Evolutionary conservation across 2,888 invertebrate species (phyloP), one percentile per base, ranked within the genome.

Genomic region (Gymnosoma rotundatum): DNA sequence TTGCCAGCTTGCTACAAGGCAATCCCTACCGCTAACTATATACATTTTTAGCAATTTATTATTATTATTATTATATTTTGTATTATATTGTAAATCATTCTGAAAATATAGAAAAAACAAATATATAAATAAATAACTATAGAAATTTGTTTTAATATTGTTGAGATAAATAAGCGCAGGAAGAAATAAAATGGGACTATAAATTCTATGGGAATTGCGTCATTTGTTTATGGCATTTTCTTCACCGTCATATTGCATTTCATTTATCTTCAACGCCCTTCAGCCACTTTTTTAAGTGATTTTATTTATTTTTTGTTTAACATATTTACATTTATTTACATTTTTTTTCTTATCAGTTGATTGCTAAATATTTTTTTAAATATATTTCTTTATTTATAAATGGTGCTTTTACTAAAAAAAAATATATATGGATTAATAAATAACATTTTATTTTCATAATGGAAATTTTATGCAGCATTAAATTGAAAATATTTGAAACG

Each of bases 151-250:
- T 54, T 63, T 54, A 63, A 54, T 56, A 63, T 63, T 56, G 25
- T 45, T 45, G 56, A 16, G 32, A 79, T 67, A 73, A 70, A 54
- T 25, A 18, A 60, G 58, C 48, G 56, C 56, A 36, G 42, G 21
- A 48, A 2, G 12, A 48, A 25, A 70, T 6, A 54, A 50, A 70
- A 50, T 16, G 18, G 38, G 38, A 52, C 42, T 48, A 72, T 70
- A 79, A 70, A 79, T 79, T 75, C 64, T 79, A 54, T 79, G 83
- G 54, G 83, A 83, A 83, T 61, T 79, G 83, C 83, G 83, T 83
- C 83, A 83, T 45, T 79, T 83, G 83, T 70, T 70, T 64, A 69
- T 64, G 74, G 21, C 10, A 50, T 32, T 42, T 66, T 60, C 42
- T 50, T 42, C 32, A 42, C 12, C 50, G 58, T 42, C 18, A 58